Conservation (phyloP, 2,797 vertebrate genomes). For the Sebastes diploproa region DNA sequence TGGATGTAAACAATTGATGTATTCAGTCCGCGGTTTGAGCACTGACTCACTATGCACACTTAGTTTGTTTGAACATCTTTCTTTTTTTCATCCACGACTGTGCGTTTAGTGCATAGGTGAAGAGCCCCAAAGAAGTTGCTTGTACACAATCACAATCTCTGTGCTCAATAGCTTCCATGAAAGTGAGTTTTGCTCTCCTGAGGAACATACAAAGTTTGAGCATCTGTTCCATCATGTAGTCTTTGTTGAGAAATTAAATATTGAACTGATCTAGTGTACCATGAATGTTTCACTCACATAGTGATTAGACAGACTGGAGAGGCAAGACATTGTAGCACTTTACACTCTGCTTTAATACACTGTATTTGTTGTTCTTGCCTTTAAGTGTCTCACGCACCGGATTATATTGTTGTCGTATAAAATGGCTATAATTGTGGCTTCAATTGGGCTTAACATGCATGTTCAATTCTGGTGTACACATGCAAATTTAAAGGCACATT, state of each 20-base stretch:
- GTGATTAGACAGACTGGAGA: constrained; percentile 79
- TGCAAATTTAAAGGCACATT: constrained; percentile 37
- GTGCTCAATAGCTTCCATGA: constrained; percentile 56
- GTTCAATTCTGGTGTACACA: constrained; percentile 34
- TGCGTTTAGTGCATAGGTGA: constrained; percentile 64
- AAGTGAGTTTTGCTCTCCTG: constrained; percentile 76
- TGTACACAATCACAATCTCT: constrained; percentile 53
- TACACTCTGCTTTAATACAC: constrained; percentile 67
- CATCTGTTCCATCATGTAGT: constrained; percentile 82
- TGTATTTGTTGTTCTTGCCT: constrained; percentile 64
- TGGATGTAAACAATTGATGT: constrained; percentile 79
- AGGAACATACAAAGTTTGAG: constrained; percentile 81
- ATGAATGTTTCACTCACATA: constrained; percentile 83
- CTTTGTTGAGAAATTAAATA: constrained; percentile 84
- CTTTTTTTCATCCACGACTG: constrained; percentile 35
- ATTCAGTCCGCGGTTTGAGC: constrained; percentile 61
- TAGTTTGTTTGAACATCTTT: constrained; percentile 50
- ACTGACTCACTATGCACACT: constrained; percentile 60
- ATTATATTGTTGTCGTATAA: constrained; percentile 50
- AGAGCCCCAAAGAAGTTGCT: constrained; percentile 60
- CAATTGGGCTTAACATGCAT: constrained; percentile 63
- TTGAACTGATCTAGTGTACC: constrained; percentile 83
- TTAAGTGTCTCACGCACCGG: constrained; percentile 54
- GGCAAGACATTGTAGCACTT: constrained; percentile 70
- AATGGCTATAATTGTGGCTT: constrained; percentile 54